These are phyloP conservation scores for Chrysolina oricalcia DNA, from an alignment of 2,888 invertebrate genomes.

Conservation along the genomic window DNA sequence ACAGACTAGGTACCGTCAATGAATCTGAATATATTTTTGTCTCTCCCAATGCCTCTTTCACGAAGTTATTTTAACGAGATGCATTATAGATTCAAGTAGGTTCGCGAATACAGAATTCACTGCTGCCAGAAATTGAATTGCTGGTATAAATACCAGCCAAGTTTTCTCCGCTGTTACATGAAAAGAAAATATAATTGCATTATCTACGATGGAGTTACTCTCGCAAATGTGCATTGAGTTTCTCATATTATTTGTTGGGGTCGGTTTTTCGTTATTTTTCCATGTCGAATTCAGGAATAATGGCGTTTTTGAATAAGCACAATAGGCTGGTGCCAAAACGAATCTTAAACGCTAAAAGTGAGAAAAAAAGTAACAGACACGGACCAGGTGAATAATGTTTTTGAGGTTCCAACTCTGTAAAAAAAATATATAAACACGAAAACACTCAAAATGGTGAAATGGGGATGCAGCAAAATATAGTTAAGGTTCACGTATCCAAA, in stretches of 20 bases:
- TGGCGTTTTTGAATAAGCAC: too few species aligned
- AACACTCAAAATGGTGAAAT: too few species aligned
- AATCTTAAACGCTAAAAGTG: too few species aligned
- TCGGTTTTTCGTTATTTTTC: background rate
- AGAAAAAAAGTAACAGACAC: too few species aligned
- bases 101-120: slow-evolving; percentile 33
- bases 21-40: background rate
- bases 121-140: slow-evolving; percentile 36
- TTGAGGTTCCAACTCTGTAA: too few species aligned
- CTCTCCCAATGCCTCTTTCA: slow-evolving; percentile 54
- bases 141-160: slow-evolving; percentile 33
- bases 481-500: too few species aligned
- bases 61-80: slow-evolving; percentile 31
- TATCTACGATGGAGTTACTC: slow-evolving; percentile 32
- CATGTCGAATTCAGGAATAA: background rate
- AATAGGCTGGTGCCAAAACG: too few species aligned
- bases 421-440: too few species aligned
- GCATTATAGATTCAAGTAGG: slow-evolving; percentile 31
- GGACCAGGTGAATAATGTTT: too few species aligned
- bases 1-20: background rate
- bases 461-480: too few species aligned
- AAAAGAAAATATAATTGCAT: slow-evolving; percentile 30
- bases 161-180: slow-evolving; percentile 22
- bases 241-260: background rate
- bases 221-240: slow-evolving; percentile 11